Percentiles rank a stretch among this genome's conserved stretches.
Conservation (phyloP, 2,888 invertebrate genomes). For the Nephrocerus scutellatus region DNA sequence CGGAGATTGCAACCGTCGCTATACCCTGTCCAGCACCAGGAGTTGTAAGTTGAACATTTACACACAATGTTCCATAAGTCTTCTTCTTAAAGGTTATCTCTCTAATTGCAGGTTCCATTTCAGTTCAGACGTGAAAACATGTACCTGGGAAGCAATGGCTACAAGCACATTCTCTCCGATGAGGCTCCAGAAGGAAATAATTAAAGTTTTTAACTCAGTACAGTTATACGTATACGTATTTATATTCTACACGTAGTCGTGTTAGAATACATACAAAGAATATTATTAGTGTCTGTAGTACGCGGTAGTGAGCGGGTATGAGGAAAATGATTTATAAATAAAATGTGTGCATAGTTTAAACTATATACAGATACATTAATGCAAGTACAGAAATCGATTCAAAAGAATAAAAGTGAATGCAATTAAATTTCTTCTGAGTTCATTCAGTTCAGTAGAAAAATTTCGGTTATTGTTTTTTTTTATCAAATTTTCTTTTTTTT, state of each 20-base stretch:
- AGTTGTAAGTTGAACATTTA: slow-evolving; percentile 32
- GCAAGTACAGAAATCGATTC: slow-evolving; percentile 13
- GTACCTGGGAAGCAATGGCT: slow-evolving; percentile 46
- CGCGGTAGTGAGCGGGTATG: slow-evolving; percentile 3
- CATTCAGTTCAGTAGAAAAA: no score
- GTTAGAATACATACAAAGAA: no score
- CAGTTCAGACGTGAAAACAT: slow-evolving; percentile 46
- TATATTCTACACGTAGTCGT: no score
- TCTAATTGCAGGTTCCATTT: slow-evolving; percentile 39
- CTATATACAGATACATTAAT: slow-evolving; percentile 4
- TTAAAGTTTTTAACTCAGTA: slow-evolving; percentile 18
- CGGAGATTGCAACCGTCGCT: slow-evolving; percentile 47
- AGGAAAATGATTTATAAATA: no score
- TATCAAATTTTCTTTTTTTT: no score
- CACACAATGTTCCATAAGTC: background rate
- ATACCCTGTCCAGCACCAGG: slow-evolving; percentile 47
- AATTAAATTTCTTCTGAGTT: no score
- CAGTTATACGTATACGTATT: background rate
- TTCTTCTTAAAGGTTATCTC: background rate
- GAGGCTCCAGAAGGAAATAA: slow-evolving; percentile 41
- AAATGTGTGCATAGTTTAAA: no score
- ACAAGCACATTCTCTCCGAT: slow-evolving; percentile 44
- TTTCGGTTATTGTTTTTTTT: no score
- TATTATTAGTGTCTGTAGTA: background rate
- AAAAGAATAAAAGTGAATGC: slow-evolving; percentile 7